Conservation (phyloP, 2,888 invertebrate species). For the Nomada ferruginata region DNA sequence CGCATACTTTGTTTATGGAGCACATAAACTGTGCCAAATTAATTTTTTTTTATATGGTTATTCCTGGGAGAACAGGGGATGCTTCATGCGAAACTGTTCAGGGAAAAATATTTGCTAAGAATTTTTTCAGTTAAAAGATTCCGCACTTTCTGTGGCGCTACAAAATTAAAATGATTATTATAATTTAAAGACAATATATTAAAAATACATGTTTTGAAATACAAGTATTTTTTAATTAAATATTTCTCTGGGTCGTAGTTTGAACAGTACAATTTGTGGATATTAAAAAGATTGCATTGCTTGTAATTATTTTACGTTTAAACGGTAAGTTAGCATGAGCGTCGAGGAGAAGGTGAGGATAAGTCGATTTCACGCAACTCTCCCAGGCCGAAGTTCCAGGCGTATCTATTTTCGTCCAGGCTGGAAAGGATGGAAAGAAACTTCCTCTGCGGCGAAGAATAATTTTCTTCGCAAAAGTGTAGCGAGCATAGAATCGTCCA, state of each 20-base stretch:
- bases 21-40: too few species aligned
- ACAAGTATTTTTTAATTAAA: not conserved
- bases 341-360: not conserved
- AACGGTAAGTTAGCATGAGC: not conserved
- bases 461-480: constrained; percentile 47
- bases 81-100: too few species aligned
- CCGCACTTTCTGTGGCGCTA: too few species aligned
- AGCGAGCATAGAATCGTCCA: constrained; percentile 38
- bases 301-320: constrained; percentile 19
- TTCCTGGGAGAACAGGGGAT: too few species aligned
- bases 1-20: not conserved
- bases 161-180: too few species aligned
- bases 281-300: constrained; percentile 23
- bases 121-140: too few species aligned
- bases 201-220: too few species aligned
- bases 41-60: too few species aligned
- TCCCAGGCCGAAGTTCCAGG: not conserved
- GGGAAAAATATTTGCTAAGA: too few species aligned
- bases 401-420: constrained; percentile 21
- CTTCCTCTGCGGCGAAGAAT: constrained; percentile 44
- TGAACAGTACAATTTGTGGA: constrained; percentile 13
- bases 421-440: constrained; percentile 17
- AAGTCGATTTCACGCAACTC: not conserved
- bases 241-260: not conserved
- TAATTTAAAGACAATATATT: too few species aligned